phyloP scores from a whole-genome alignment of 1,140 invertebrate species.

The Zaprionus davidi region DNA sequence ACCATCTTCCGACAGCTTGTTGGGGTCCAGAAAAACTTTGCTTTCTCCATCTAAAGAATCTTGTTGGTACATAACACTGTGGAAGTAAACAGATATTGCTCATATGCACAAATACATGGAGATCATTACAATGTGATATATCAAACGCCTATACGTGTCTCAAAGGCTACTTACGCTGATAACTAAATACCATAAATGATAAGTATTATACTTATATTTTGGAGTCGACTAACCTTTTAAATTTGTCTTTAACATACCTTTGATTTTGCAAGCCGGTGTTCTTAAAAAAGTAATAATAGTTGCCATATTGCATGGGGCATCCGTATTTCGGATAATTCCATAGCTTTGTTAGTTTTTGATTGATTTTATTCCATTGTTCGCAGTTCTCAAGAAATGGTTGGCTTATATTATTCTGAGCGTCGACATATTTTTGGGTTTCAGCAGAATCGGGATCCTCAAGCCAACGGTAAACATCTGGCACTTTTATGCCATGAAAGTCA shows the following conservation, averaged over 20 bases:
- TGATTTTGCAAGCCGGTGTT: constrained; percentile 99
- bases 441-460: constrained; percentile 97
- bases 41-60: constrained; percentile 91
- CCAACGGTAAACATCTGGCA: constrained; percentile 97
- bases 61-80: constrained; percentile 96
- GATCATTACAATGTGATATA: neutral
- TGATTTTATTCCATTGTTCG: constrained; percentile 89
- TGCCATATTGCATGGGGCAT: constrained; percentile 92
- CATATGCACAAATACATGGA: neutral
- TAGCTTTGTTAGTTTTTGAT: constrained; percentile 92
- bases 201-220: neutral
- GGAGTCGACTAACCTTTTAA: neutral
- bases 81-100: constrained; percentile 3
- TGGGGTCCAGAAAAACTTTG: constrained; percentile 97
- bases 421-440: constrained; percentile 96
- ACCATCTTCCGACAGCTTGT: constrained; percentile 96
- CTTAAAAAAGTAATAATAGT: constrained; percentile 96
- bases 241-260: constrained; percentile 87
- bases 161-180: neutral
- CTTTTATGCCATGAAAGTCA: constrained; percentile 92
- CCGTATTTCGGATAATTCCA: constrained; percentile 99
- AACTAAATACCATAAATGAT: neutral
- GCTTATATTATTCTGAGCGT: constrained; percentile 95
- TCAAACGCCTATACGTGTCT: neutral
- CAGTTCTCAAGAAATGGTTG: constrained; percentile 93